A percentile compares a stretch with the other conserved stretches of the same genome.
phyloP scores from a whole-genome alignment of 1,140 invertebrate species.

The Plodia interpunctella region DNA sequence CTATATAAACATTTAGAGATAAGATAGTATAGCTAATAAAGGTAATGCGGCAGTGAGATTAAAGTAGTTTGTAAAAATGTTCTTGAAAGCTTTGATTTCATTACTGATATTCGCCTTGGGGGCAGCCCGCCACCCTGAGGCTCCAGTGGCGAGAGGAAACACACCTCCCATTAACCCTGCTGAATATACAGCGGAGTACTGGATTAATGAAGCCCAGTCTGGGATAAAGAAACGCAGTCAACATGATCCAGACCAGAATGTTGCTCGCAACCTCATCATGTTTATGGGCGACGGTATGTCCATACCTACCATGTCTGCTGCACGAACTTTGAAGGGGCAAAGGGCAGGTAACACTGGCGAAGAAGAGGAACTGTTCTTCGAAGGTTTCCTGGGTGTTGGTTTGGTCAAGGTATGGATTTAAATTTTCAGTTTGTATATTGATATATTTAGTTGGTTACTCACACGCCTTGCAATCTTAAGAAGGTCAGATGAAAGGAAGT shows the following conservation, averaged over 20 bases:
- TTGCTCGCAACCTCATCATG: conserved; percentile 84
- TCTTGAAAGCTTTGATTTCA: not conserved
- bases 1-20: not conserved
- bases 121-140: not conserved
- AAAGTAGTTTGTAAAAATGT: not conserved
- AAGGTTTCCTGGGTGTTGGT: conserved; percentile 83
- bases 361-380: conserved; percentile 82
- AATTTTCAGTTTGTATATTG: too few species aligned
- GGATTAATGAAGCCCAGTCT: not conserved
- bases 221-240: not conserved
- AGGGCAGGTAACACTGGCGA: conserved; percentile 75
- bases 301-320: conserved; percentile 81
- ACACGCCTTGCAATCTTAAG: too few species aligned
- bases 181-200: not conserved
- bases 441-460: too few species aligned
- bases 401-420: conserved; percentile 78
- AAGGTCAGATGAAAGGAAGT: too few species aligned
- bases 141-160: not conserved
- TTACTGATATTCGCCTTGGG: not conserved
- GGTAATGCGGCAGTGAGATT: not conserved
- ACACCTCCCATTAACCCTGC: not conserved
- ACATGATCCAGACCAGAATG: conserved; percentile 14
- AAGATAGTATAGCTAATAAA: not conserved
- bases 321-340: conserved; percentile 81
- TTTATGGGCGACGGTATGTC: conserved; percentile 88